Base-by-base conservation (phyloP, 2,797 vertebrate genomes). In the Tapera naevia region DNA sequence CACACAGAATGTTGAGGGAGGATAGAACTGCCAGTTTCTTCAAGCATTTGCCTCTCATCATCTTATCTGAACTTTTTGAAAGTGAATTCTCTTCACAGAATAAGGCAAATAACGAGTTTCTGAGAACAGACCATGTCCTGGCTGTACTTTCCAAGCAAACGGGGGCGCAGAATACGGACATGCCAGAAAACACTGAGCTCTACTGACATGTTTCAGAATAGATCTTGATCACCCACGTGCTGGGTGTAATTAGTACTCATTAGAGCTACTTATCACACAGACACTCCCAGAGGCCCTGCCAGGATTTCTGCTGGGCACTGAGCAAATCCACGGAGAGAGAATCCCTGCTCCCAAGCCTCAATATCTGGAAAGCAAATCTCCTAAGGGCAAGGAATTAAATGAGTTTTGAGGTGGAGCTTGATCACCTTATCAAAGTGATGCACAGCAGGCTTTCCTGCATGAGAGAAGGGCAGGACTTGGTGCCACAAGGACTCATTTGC, bases 191-290 rank as follows among this genome's bases (percentile, higher is more conserved):
- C 5, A 3, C 41, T 64, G 78, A 88, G 65, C 58, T 67, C 8
- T 30, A 30, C 70, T 15, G 78, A 46, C 28, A 50, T 11, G 4
- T 69, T 88, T 72, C 37, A 61, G 88, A 33, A 75, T 75, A 66
- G 50, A 88, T 13, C 58, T 54, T 75, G 37, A 82, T 90, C 74
- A 71, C 43, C 35, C 62, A n/a, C 46, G 81, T 67, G 43, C 39
- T 88, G 90, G 69, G 41, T 71, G 70, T 84, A 90, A 93, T 93
- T 86, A 93, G 80, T 51, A 73, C 88, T 94, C 69, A 88, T 93
- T 91, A 94, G 45, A 89, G 62, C 54, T 81, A n/a, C 70, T 90
- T 72, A 72, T 46, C 19, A 69, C 27, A 66, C 74, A 85, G 72
- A 48, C 25, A 41, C 18, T 70, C 87, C 79, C 91, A 79, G 60